Conservation (phyloP, 2,888 invertebrate species). For the Plebejus melissa region DNA sequence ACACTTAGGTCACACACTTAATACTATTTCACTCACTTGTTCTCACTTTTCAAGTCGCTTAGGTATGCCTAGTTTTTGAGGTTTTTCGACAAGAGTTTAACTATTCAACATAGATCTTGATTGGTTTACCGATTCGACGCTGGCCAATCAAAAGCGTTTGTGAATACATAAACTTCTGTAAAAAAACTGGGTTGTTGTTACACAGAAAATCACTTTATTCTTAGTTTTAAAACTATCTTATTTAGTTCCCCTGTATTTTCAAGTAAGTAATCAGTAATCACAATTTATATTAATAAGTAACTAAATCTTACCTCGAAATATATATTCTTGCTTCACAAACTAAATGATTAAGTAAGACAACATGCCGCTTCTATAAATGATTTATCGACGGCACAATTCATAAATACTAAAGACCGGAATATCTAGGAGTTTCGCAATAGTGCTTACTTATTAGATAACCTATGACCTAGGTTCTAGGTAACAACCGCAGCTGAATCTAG, state of each 20-base stretch:
- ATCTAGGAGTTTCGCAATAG: slow-evolving; percentile 24
- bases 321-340: neutral
- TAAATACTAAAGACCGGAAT: slow-evolving; percentile 18
- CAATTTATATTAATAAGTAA: neutral
- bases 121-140: neutral
- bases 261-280: neutral
- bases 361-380: slow-evolving; percentile 17
- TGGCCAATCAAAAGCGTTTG: neutral
- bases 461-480: slow-evolving; percentile 13
- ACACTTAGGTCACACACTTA: too few relatives aligned
- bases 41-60: too few relatives aligned
- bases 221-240: neutral
- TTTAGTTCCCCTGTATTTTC: neutral
- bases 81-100: neutral
- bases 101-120: neutral
- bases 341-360: slow-evolving; percentile 15
- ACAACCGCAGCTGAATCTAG: neutral
- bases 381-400: slow-evolving; percentile 13
- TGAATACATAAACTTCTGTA: neutral
- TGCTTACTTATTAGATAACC: slow-evolving; percentile 23
- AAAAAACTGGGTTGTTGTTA: neutral
- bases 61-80: neutral
- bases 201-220: neutral
- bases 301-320: neutral
- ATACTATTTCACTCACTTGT: too few relatives aligned